A percentile compares a stretch with the other conserved stretches of the same genome.
Conservation (phyloP, 1,140 invertebrate species). For the Brachionus koreanus region DNA sequence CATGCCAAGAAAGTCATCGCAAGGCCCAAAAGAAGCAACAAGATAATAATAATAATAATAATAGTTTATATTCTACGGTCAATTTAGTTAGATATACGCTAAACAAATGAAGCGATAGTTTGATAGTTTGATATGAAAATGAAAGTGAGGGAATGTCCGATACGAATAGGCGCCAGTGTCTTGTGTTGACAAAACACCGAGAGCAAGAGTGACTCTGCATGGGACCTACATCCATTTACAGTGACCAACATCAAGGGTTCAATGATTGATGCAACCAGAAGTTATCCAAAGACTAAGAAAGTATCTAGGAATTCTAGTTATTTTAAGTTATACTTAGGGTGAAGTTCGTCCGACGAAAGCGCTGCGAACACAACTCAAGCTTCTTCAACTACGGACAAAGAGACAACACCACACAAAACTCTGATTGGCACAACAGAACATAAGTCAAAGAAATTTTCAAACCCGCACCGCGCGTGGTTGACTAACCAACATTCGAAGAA, state of each 20-base stretch:
- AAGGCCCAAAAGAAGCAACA: no score
- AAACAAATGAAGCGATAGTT: not conserved
- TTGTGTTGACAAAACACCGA: not conserved
- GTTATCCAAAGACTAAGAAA: no score
- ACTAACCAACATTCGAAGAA: no score
- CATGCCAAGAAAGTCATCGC: no score
- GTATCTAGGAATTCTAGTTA: no score
- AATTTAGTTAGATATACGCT: no score
- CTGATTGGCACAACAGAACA: not conserved
- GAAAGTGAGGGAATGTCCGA: no score
- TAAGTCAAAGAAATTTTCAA: not conserved
- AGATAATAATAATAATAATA: no score
- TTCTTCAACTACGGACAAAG: not conserved
- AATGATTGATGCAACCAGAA: not conserved
- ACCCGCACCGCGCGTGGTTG: no score
- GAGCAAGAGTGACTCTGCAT: not conserved
- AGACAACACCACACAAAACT: not conserved
- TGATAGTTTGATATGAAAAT: not conserved
- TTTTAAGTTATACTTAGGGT: not conserved
- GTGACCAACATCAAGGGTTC: not conserved
- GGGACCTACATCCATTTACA: not conserved
- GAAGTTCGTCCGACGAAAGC: not conserved
- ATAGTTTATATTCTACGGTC: no score
- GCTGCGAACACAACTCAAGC: not conserved
- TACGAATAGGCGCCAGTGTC: no score